phyloP scores from a whole-genome alignment of 2,888 invertebrate genomes.

The Drosophila ustulata region DNA sequence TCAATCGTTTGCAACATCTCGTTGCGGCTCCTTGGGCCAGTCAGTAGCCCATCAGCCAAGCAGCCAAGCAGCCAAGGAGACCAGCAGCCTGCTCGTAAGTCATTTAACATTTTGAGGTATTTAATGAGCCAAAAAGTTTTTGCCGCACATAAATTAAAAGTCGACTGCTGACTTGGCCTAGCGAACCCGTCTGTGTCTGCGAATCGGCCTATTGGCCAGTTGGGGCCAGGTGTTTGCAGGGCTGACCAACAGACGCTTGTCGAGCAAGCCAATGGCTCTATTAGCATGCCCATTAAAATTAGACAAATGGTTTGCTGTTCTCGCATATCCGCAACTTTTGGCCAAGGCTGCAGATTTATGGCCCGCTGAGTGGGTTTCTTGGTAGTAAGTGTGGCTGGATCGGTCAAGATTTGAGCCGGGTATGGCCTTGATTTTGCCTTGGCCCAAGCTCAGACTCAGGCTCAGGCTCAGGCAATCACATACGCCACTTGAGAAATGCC shows the following conservation, averaged over 20 bases:
- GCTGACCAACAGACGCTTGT: constrained; percentile 53
- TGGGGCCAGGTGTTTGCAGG: constrained; percentile 62
- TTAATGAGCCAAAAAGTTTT: constrained; percentile 81
- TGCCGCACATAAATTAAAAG: constrained; percentile 77
- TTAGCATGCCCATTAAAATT: constrained; percentile 82
- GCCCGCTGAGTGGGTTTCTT: constrained; percentile 42
- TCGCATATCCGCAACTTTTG: constrained; percentile 73
- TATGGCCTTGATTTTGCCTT: constrained; percentile 45
- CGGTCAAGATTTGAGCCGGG: constrained; percentile 24
- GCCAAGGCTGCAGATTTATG: constrained; percentile 69
- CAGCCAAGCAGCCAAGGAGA: constrained; percentile 9
- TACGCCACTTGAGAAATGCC: constrained; percentile 75
- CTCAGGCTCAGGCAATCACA: constrained; percentile 59
- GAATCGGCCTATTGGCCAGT: constrained; percentile 21
- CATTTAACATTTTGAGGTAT: constrained; percentile 81
- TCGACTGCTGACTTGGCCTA: constrained; percentile 32
- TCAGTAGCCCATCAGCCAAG: neutral
- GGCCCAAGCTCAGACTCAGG: neutral
- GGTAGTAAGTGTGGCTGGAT: constrained; percentile 13
- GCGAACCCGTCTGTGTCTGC: neutral
- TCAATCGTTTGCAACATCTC: constrained; percentile 64
- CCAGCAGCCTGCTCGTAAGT: constrained; percentile 53
- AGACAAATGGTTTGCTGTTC: constrained; percentile 78
- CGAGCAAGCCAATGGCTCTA: constrained; percentile 70
- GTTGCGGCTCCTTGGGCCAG: constrained; percentile 35